These are phyloP conservation scores for Cryptotis parvus DNA, from an alignment of 2,113 vertebrate species.

Conservation along the genomic window DNA sequence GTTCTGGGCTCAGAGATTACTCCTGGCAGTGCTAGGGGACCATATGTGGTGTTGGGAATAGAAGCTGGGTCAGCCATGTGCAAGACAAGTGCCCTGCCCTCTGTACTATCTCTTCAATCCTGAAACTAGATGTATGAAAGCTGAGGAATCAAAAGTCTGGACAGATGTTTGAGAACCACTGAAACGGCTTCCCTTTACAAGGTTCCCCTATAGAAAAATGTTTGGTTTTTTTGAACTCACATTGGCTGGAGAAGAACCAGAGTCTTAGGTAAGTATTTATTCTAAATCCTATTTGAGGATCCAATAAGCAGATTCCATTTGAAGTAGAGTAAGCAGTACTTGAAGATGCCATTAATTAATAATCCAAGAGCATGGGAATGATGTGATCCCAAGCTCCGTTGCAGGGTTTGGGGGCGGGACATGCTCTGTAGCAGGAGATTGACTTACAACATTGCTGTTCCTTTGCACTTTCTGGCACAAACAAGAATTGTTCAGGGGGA, in stretches of 20 bases:
- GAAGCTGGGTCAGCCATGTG: no score
- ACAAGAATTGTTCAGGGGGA: slow-evolving; percentile 5
- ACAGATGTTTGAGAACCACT: neutral
- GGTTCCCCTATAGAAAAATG: neutral
- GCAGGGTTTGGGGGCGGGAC: no score
- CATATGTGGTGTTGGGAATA: no score
- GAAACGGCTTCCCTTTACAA: neutral
- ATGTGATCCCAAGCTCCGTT: slow-evolving; percentile 22
- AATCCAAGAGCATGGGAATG: neutral
- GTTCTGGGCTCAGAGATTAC: no score
- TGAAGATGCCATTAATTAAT: neutral
- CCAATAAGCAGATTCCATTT: neutral
- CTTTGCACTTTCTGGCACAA: neutral
- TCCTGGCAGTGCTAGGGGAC: no score
- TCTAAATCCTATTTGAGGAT: neutral
- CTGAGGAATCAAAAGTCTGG: neutral
- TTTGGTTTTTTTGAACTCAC: neutral
- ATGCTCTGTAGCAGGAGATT: neutral
- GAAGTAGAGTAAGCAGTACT: slow-evolving; percentile 5
- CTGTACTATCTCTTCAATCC: no score
- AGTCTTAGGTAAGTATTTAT: neutral
- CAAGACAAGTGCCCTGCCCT: no score
- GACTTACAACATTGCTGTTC: neutral
- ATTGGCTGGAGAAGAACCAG: neutral
- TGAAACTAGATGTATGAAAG: neutral